These are phyloP conservation scores for Smutsia gigantea DNA, from an alignment of 2,797 vertebrate genomes.

Conservation along the genomic window DNA sequence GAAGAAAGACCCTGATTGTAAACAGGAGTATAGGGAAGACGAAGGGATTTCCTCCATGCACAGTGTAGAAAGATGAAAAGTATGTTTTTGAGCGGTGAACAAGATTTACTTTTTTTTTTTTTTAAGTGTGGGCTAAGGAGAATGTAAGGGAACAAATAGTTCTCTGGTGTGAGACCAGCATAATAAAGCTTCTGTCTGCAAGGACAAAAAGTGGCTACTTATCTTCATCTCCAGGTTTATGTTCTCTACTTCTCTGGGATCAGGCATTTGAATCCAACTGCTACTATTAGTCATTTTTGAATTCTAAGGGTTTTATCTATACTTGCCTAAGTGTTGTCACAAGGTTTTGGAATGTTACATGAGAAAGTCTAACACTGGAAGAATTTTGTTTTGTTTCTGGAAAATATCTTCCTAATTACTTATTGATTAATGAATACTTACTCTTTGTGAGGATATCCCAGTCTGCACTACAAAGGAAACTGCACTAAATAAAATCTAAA, in stretches of 20 bases:
- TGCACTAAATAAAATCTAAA: conserved; percentile 21
- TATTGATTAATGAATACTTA: conserved; percentile 6
- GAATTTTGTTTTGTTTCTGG: not conserved
- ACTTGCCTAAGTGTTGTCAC: not conserved
- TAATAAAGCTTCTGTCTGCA: not conserved
- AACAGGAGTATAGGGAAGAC: not conserved
- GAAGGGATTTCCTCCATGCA: not conserved
- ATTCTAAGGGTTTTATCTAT: not conserved
- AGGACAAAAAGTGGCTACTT: not conserved
- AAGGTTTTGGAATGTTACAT: not conserved
- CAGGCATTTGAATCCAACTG: not conserved
- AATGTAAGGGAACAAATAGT: not conserved
- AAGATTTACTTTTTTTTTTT: not conserved
- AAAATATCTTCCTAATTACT: not conserved
- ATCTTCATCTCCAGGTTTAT: not conserved
- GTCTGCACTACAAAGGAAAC: conserved; percentile 47
- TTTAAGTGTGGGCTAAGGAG: not conserved
- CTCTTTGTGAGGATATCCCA: not conserved
- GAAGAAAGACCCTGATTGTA: not conserved
- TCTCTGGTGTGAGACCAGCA: not conserved
- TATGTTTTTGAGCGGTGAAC: not conserved
- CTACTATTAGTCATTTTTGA: not conserved
- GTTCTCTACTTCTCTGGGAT: not conserved
- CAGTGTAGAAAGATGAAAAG: not conserved
- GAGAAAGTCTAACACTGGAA: not conserved